Conservation (phyloP, 2,113 vertebrate species). For the Hippocampus comes region DNA sequence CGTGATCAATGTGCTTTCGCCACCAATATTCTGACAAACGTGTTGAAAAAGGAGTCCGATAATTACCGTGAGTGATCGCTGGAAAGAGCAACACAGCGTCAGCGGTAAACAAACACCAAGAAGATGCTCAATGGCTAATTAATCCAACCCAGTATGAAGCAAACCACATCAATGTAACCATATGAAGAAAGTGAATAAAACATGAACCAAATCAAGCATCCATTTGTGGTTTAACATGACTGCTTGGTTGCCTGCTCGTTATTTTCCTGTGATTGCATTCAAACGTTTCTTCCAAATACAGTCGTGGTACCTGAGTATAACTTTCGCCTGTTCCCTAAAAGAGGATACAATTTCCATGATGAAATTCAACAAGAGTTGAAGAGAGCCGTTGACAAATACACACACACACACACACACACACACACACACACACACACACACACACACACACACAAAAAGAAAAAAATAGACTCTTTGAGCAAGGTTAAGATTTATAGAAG, state of each 20-base stretch:
- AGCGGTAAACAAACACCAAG: slow-evolving; percentile 34
- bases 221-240: background rate
- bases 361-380: too few species aligned
- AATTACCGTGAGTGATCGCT: slow-evolving; percentile 28
- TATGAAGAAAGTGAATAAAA: slow-evolving; percentile 8
- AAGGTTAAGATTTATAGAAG: too few species aligned
- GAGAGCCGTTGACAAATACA: too few species aligned
- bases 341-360: too few species aligned
- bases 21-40: slow-evolving; percentile 59
- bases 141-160: background rate
- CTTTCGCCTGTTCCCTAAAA: too few species aligned
- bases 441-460: too few species aligned
- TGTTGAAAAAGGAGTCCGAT: slow-evolving; percentile 49
- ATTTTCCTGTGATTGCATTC: background rate
- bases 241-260: background rate
- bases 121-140: background rate
- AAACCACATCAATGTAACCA: slow-evolving; percentile 10
- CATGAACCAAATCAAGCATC: background rate
- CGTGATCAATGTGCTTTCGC: slow-evolving; percentile 58
- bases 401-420: too few species aligned
- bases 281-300: background rate
- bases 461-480: too few species aligned
- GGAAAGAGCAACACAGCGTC: slow-evolving; percentile 24
- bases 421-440: too few species aligned
- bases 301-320: background rate